These are phyloP conservation scores for Daubentonia madagascariensis DNA, from an alignment of 2,113 vertebrate genomes.

Conservation along the genomic window DNA sequence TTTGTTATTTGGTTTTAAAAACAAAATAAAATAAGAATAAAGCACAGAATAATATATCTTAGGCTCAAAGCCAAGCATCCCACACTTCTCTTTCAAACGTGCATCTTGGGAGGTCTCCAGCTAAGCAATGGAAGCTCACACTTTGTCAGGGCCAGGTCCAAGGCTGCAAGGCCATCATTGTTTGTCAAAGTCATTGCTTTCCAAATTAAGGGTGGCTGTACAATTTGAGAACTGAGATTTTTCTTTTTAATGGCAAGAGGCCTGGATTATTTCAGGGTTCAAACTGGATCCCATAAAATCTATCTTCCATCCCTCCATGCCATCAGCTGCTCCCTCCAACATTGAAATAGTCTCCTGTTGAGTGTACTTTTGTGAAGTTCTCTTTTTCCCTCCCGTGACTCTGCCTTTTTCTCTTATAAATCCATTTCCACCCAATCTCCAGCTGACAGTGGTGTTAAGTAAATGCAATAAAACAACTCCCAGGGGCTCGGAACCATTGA, in stretches of 20 bases:
- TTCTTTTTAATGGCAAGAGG: not conserved
- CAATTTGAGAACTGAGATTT: not conserved
- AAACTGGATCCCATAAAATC: not conserved
- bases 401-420: not conserved
- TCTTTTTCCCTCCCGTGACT: not conserved
- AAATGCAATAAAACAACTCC: not conserved
- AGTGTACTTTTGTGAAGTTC: not conserved
- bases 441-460: not conserved
- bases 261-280: not conserved
- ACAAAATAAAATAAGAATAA: not conserved
- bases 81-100: not conserved
- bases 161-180: not conserved
- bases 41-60: not conserved
- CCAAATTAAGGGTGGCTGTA: not conserved
- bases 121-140: not conserved
- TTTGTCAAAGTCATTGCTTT: not conserved
- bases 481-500: not conserved
- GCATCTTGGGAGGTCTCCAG: not conserved
- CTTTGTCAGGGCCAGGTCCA: accelerated
- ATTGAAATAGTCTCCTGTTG: not conserved
- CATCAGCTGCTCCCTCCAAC: not conserved
- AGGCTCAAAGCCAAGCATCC: not conserved
- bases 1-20: not conserved
- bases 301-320: not conserved
- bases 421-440: not conserved